Conservation (phyloP, 2,113 vertebrate genomes). For the Corydoras sp. region DNA sequence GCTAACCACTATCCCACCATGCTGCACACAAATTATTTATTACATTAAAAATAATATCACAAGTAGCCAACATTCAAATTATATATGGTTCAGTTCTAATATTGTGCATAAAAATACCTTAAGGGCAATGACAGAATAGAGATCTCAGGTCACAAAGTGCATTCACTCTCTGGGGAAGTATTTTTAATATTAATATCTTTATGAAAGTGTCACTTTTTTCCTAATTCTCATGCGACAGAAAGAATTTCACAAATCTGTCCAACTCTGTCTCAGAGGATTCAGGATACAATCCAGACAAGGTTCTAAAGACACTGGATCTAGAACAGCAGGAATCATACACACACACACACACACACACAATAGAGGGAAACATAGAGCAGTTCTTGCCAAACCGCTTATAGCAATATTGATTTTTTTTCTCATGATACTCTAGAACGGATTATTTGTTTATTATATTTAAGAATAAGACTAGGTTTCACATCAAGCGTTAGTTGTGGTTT, state of each 20-base stretch:
- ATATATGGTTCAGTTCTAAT: too few species aligned
- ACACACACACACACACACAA: slow-evolving; percentile 11
- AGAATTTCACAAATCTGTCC: slow-evolving; percentile 38
- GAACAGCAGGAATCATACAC: slow-evolving; percentile 22
- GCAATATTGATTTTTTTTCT: slow-evolving; percentile 24
- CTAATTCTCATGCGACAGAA: background rate
- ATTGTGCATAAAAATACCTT: too few species aligned
- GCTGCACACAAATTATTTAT: too few species aligned
- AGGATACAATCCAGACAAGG: slow-evolving; percentile 26
- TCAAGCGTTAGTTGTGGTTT: slow-evolving; percentile 37
- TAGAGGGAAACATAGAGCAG: slow-evolving; percentile 19
- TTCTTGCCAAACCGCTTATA: slow-evolving; percentile 10
- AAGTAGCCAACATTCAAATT: too few species aligned
- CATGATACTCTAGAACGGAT: slow-evolving; percentile 15
- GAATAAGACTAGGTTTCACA: slow-evolving; percentile 27
- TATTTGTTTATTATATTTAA: slow-evolving; percentile 30
- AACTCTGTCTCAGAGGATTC: slow-evolving; percentile 12
- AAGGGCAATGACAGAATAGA: too few species aligned
- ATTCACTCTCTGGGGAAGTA: too few species aligned
- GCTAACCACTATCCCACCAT: too few species aligned
- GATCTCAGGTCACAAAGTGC: too few species aligned
- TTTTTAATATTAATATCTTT: background rate
- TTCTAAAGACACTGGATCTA: slow-evolving; percentile 19
- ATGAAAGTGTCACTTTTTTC: background rate
- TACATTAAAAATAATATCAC: too few species aligned